Conservation (phyloP, 2,113 vertebrate genomes). For the Stomatorhinus ivindoensis region DNA sequence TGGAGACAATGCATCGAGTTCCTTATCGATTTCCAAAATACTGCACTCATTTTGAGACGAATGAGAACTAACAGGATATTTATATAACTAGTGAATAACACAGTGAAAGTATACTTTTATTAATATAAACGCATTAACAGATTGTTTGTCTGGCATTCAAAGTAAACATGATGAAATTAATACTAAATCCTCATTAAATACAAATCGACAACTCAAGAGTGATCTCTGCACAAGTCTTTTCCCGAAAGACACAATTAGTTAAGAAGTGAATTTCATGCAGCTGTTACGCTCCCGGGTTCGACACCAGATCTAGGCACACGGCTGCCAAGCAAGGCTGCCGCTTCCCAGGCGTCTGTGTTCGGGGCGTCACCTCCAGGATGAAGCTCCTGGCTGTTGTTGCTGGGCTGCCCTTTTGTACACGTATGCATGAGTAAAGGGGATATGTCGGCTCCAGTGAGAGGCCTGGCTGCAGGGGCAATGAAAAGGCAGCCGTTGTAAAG, state of each 20-base stretch:
- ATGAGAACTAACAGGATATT: background rate
- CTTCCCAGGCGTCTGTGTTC: background rate
- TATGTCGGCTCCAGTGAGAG: background rate
- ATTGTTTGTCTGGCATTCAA: background rate
- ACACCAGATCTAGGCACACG: background rate
- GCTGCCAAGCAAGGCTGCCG: background rate
- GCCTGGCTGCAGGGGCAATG: background rate
- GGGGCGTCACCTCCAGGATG: background rate
- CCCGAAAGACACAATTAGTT: background rate
- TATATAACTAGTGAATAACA: background rate
- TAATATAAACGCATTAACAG: background rate
- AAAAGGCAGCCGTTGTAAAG: background rate
- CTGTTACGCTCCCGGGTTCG: background rate
- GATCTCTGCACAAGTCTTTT: background rate
- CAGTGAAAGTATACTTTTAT: background rate
- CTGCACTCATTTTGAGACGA: background rate
- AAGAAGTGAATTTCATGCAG: background rate
- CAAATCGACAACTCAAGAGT: background rate
- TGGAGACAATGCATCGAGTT: background rate
- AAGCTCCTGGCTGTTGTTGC: background rate
- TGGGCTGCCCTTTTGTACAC: background rate
- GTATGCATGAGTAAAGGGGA: background rate
- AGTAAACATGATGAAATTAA: background rate
- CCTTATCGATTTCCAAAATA: background rate
- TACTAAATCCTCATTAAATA: background rate